Base-by-base conservation (phyloP, 2,888 invertebrate species). In the Entomobrya proxima region DNA sequence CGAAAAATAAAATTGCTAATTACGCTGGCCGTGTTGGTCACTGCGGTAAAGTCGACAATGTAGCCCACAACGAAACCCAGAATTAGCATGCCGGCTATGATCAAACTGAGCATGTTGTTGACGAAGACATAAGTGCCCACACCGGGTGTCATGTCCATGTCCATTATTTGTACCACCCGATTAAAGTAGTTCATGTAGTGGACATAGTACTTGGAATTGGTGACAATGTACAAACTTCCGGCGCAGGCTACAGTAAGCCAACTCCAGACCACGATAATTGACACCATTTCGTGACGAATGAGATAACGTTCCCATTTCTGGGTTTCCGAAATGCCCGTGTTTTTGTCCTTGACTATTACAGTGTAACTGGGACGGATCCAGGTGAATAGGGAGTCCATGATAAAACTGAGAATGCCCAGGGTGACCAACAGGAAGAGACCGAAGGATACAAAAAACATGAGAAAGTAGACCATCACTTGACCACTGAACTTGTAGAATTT, bases 111-210 rank as follows among this genome's bases (percentile, higher is more conserved):
- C 2, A 89, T 35, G 40, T 88, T 89, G 40, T 89, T 87, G 44
- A 77, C 40, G 32, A 88, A 87, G 0, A 89, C 35, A 55, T 89
- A 88, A 0, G 37, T 64, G 9, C 78, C 58, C 1, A 89, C 87
- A 7, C 88, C 88, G 0, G 78, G 58, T 1, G 88, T 88, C 69
- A 88, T 80, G 27, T 89, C 88, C 85, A 89, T 88, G 52, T 89
- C 89, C 79, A 88, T 87, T 6, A 88, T 52, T 84, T 86, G 86
- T 18, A 89, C 89, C 0, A 87, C 86, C 47, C 86, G 76, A 24
- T 88, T 88, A 79, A 88, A 89, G 77, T 88, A 88, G 69, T 88
- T 88, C 83, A 89, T 88, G 72, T 87, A 88, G n/a, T 88, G 87
- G 11, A 88, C 88, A 52, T 87, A 88, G 21, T 79, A 87, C 15